Conservation (phyloP, 2,113 vertebrate genomes). For the Oceanites oceanicus region DNA sequence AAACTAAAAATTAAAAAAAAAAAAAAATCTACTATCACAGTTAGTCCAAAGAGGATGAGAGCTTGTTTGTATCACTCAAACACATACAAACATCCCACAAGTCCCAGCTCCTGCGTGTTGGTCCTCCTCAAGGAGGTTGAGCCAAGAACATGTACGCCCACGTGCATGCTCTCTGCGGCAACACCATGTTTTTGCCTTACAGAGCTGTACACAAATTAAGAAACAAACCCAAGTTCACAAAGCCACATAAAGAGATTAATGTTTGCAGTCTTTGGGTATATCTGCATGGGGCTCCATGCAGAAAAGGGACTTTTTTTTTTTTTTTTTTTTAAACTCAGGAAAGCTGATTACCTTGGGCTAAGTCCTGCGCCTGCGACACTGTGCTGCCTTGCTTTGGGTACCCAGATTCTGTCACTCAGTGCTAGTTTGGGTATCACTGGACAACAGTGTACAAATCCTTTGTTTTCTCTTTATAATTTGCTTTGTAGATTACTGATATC, state of each 20-base stretch:
- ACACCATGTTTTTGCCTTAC: neutral
- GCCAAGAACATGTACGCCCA: constrained; percentile 18
- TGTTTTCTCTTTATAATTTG: neutral
- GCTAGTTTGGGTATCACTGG: neutral
- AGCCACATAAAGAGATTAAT: constrained; percentile 16
- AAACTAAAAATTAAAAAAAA: no score
- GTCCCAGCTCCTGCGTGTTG: neutral
- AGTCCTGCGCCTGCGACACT: neutral
- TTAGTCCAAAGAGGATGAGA: neutral
- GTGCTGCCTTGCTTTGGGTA: neutral
- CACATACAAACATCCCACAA: neutral
- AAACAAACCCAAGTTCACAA: constrained; percentile 27
- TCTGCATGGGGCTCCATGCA: neutral
- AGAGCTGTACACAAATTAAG: constrained; percentile 8
- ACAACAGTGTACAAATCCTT: neutral
- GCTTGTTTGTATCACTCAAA: neutral
- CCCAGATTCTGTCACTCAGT: neutral
- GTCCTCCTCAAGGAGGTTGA: neutral
- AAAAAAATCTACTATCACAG: neutral
- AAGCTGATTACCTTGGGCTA: neutral
- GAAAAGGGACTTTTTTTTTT: neutral
- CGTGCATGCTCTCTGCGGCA: neutral
- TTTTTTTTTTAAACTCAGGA: neutral
- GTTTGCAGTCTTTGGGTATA: neutral
- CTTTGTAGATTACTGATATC: neutral